A percentile compares a stretch with the other conserved stretches of the same genome.
These are phyloP conservation scores for Empis stercorea DNA, from an alignment of 2,888 invertebrate species.

Conservation along the genomic window DNA sequence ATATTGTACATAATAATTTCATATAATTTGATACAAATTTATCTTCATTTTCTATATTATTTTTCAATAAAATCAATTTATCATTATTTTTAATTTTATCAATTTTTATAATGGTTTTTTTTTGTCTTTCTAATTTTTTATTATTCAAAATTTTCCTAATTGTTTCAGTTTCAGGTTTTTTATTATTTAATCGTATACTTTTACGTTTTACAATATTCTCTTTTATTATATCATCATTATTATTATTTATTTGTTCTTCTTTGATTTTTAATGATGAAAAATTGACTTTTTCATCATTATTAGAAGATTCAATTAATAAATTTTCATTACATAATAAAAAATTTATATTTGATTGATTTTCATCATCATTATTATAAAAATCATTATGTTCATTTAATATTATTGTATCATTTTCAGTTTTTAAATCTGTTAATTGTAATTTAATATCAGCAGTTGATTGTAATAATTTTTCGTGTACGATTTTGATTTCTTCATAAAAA, in stretches of 20 bases:
- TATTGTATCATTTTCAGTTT: background rate
- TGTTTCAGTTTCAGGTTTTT: too few relatives aligned
- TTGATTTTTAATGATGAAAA: too few relatives aligned
- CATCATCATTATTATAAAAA: background rate
- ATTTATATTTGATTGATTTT: background rate
- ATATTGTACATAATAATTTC: constrained; percentile 28
- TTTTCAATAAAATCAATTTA: background rate
- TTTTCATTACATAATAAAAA: too few relatives aligned
- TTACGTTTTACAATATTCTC: too few relatives aligned
- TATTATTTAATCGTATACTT: too few relatives aligned
- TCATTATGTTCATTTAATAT: too few relatives aligned
- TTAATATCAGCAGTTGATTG: too few relatives aligned
- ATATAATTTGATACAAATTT: constrained; percentile 21
- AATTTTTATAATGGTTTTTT: background rate
- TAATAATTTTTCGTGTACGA: constrained; percentile 3
- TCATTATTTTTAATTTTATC: background rate
- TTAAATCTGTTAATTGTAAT: background rate
- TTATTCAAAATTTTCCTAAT: too few relatives aligned
- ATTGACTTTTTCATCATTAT: background rate
- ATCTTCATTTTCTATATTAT: background rate
- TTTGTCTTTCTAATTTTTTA: too few relatives aligned
- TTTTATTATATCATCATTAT: too few relatives aligned
- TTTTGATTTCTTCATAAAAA: constrained; percentile 10
- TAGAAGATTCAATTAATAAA: too few relatives aligned
- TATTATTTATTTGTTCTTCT: too few relatives aligned